Conservation (phyloP, 2,797 vertebrate genomes). For the Zonotrichia albicollis region DNA sequence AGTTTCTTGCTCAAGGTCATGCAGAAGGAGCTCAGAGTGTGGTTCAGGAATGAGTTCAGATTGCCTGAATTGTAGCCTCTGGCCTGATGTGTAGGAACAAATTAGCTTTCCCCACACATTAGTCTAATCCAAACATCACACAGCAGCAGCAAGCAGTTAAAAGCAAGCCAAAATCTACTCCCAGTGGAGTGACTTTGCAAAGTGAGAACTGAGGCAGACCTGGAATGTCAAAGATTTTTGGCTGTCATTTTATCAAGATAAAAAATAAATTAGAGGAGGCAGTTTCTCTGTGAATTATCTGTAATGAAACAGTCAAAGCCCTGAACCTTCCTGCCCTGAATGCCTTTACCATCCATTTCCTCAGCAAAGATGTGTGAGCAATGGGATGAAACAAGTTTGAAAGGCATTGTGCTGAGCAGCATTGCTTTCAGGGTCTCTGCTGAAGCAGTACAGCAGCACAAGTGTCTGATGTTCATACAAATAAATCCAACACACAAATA, state of each 20-base stretch:
- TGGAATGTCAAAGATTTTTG: conserved; percentile 40
- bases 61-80: neutral
- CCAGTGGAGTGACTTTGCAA: conserved; percentile 32
- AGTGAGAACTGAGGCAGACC: conserved; percentile 13
- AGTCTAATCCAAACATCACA: conserved; percentile 27
- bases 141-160: neutral
- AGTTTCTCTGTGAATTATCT: conserved; percentile 55
- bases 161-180: conserved; percentile 18
- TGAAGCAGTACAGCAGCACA: neutral
- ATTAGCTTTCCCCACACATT: conserved; percentile 1
- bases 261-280: conserved; percentile 54
- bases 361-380: conserved; percentile 32
- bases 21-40: neutral
- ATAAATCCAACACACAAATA: conserved; percentile 9
- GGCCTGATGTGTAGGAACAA: conserved; percentile 7
- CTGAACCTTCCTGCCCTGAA: conserved; percentile 37
- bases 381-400: conserved; percentile 30
- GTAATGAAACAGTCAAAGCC: conserved; percentile 54
- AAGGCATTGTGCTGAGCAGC: neutral
- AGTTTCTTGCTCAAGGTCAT: conserved; percentile 11
- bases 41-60: neutral
- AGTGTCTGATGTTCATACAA: neutral
- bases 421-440: neutral
- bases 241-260: conserved; percentile 50
- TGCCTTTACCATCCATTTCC: conserved; percentile 25